phyloP scores from a whole-genome alignment of 2,888 invertebrate genomes.

The Dolichomitus sp. region DNA sequence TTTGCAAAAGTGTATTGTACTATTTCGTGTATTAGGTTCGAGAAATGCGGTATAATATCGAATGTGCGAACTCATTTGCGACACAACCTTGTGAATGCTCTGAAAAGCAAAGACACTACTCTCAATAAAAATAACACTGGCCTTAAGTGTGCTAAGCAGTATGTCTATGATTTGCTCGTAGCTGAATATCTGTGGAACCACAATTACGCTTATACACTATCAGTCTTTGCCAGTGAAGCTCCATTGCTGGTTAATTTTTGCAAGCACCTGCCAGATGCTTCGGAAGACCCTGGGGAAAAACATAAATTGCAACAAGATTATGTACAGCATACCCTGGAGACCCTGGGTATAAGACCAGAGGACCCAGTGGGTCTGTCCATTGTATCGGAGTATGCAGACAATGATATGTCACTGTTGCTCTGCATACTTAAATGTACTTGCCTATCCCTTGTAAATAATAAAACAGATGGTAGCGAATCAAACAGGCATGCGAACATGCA shows the following conservation, averaged over 20 bases:
- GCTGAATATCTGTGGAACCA: conserved; percentile 83
- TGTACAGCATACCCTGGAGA: conserved; percentile 80
- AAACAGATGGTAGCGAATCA: background rate
- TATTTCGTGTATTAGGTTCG: conserved; percentile 78
- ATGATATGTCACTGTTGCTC: conserved; percentile 78
- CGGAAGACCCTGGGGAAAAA: conserved; percentile 55
- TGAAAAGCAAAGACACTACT: conserved; percentile 78
- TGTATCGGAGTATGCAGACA: conserved; percentile 77
- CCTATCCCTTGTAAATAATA: conserved; percentile 37
- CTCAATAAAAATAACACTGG: conserved; percentile 72
- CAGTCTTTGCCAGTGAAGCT: conserved; percentile 84
- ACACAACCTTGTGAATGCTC: conserved; percentile 82
- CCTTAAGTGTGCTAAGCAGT: conserved; percentile 82
- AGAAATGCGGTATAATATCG: conserved; percentile 83
- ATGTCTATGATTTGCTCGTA: conserved; percentile 82
- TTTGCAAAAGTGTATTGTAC: conserved; percentile 11
- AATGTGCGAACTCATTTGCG: conserved; percentile 83
- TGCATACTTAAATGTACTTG: conserved; percentile 79
- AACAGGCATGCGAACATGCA: conserved; percentile 32
- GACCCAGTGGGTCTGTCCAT: conserved; percentile 77
- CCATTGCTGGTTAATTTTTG: conserved; percentile 82
- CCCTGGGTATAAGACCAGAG: conserved; percentile 80
- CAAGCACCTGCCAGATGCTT: conserved; percentile 69
- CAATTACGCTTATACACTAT: conserved; percentile 83
- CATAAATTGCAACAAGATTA: conserved; percentile 82